Evolutionary conservation across 2,113 vertebrate species (phyloP).

Genomic region (Cochlearius cochlearius): DNA sequence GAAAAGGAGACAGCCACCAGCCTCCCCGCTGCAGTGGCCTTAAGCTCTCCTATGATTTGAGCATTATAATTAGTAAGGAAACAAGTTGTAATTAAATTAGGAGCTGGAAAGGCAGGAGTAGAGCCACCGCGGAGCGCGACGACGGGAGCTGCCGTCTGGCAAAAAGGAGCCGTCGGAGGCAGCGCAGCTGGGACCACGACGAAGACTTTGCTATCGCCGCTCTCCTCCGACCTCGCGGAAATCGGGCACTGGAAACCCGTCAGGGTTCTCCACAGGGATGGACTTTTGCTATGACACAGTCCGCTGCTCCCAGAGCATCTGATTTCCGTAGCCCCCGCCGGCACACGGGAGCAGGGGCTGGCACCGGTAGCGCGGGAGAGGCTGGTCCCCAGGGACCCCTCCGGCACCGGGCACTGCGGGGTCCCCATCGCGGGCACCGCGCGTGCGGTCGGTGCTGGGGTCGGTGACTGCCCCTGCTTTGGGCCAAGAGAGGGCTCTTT

Average conservation of each 20-base stretch:
- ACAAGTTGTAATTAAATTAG: constrained; percentile 37
- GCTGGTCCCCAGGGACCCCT: neutral
- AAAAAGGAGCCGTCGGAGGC: neutral
- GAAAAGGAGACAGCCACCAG: constrained; percentile 10
- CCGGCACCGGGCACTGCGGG: accelerated
- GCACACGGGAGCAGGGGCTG: accelerated
- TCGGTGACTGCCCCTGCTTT: neutral
- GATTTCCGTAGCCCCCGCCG: accelerated
- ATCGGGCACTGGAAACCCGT: neutral
- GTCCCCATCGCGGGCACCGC: neutral
- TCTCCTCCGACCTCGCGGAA: accelerated
- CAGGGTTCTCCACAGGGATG: neutral
- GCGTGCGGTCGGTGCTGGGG: accelerated
- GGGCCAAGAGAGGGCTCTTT: neutral
- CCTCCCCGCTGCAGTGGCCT: constrained; percentile 21
- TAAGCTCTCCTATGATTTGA: constrained; percentile 27
- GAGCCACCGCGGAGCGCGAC: neutral
- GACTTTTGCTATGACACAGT: accelerated
- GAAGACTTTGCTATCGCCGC: neutral
- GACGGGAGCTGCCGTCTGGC: neutral
- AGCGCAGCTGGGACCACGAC: accelerated
- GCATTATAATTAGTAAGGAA: constrained; percentile 44
- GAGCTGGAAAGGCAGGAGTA: neutral
- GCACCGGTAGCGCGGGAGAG: accelerated
- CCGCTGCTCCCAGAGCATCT: neutral